Conservation (phyloP, 2,113 vertebrate species). For the Madoqua kirkii region DNA sequence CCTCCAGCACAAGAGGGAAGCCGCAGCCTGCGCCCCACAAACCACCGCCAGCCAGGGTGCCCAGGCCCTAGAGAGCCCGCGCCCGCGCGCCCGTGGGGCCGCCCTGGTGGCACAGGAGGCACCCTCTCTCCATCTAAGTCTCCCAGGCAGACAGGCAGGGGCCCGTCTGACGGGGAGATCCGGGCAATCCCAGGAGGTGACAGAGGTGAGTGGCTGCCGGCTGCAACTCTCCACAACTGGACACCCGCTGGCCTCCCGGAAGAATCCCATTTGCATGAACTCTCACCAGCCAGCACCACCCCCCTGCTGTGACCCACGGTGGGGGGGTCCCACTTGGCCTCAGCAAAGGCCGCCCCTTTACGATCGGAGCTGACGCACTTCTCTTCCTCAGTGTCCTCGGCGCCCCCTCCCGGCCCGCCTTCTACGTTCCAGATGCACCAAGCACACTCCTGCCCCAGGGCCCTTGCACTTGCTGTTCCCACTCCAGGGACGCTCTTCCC, state of each 20-base stretch:
- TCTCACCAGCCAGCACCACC: not conserved
- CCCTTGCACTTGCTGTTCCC: not conserved
- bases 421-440: rapidly evolving
- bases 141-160: not conserved
- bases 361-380: not conserved
- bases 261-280: not conserved
- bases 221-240: not conserved
- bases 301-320: not conserved
- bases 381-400: not conserved
- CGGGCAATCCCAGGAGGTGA: not conserved
- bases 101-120: rapidly evolving
- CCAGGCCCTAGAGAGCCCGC: not conserved
- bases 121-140: not conserved
- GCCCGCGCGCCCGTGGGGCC: no score
- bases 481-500: not conserved
- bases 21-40: not conserved
- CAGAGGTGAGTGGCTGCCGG: not conserved
- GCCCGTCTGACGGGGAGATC: not conserved
- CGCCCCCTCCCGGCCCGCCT: not conserved
- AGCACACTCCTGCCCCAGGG: not conserved
- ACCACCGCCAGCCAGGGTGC: not conserved
- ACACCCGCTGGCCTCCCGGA: rapidly evolving
- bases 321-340: not conserved
- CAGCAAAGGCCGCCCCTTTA: not conserved
- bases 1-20: not conserved